phyloP scores from a whole-genome alignment of 1,140 invertebrate species.

The Hypsibius dujardini region DNA sequence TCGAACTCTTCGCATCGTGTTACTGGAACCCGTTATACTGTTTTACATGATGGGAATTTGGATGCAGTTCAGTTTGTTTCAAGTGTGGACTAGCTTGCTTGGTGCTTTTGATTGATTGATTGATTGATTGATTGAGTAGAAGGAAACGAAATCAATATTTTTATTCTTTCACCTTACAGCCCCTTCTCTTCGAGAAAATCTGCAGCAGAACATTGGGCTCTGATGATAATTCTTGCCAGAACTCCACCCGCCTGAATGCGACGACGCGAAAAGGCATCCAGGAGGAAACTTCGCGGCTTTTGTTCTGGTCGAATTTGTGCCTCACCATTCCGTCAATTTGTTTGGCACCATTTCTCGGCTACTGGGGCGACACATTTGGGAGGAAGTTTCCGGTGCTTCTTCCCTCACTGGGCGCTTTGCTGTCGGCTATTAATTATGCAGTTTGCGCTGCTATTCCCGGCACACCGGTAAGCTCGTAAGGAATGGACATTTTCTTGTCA shows the following conservation, averaged over 20 bases:
- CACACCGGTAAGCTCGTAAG: background rate
- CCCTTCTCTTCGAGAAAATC: background rate
- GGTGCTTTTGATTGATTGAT: too few relatives aligned
- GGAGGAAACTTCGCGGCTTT: background rate
- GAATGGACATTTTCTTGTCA: too few relatives aligned
- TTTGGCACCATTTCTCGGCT: background rate
- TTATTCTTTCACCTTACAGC: background rate
- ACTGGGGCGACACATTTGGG: background rate
- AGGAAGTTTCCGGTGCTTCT: background rate
- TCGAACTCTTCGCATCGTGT: background rate
- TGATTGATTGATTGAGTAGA: background rate
- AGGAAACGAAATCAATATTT: background rate
- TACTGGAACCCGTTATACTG: background rate
- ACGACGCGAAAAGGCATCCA: background rate
- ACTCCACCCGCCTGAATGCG: background rate
- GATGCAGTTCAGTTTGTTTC: constrained; percentile 9
- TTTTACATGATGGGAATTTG: background rate
- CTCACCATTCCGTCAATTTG: background rate
- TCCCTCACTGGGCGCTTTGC: background rate
- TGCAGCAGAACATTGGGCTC: background rate
- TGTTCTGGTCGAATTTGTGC: constrained; percentile 1
- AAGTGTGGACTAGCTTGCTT: background rate
- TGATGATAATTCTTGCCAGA: background rate
- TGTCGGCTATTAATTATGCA: background rate
- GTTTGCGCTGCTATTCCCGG: background rate